Conservation (phyloP, 2,888 invertebrate genomes). For the Drosophila glabriapex region DNA sequence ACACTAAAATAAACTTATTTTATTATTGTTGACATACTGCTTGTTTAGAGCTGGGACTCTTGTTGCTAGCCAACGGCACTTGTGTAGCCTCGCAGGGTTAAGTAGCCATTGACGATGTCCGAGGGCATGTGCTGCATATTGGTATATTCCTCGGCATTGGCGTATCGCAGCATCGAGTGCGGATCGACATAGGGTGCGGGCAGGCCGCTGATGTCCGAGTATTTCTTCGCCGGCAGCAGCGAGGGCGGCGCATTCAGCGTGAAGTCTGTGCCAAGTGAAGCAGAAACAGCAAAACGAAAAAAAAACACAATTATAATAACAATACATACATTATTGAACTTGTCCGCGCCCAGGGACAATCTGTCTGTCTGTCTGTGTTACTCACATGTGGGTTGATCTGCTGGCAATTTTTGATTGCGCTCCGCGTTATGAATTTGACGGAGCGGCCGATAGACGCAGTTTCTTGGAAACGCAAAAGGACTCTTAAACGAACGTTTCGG, state of each 20-base stretch:
- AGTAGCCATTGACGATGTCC: constrained; percentile 96
- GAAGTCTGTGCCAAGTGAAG: constrained; percentile 88
- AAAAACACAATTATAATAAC: background rate
- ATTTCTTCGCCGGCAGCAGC: constrained; percentile 95
- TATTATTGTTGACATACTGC: background rate
- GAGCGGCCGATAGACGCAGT: constrained; percentile 63
- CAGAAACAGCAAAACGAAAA: background rate
- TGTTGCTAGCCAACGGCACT: constrained; percentile 64
- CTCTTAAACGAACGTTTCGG: constrained; percentile 52
- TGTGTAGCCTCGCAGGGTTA: constrained; percentile 91
- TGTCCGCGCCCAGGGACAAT: background rate
- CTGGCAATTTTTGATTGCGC: constrained; percentile 50
- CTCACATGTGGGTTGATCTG: constrained; percentile 58
- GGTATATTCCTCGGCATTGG: constrained; percentile 94
- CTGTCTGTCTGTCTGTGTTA: background rate
- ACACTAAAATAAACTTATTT: background rate
- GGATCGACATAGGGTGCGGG: constrained; percentile 96
- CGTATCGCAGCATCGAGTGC: constrained; percentile 94
- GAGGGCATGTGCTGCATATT: constrained; percentile 94
- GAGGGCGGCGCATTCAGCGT: constrained; percentile 96
- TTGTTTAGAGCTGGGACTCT: background rate
- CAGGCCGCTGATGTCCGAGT: constrained; percentile 96
- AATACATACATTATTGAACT: constrained; percentile 7
- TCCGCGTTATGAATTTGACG: constrained; percentile 69
- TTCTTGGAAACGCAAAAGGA: constrained; percentile 57